Evolutionary conservation across 2,113 vertebrate genomes (phyloP).

Genomic region (Octodon degus): DNA sequence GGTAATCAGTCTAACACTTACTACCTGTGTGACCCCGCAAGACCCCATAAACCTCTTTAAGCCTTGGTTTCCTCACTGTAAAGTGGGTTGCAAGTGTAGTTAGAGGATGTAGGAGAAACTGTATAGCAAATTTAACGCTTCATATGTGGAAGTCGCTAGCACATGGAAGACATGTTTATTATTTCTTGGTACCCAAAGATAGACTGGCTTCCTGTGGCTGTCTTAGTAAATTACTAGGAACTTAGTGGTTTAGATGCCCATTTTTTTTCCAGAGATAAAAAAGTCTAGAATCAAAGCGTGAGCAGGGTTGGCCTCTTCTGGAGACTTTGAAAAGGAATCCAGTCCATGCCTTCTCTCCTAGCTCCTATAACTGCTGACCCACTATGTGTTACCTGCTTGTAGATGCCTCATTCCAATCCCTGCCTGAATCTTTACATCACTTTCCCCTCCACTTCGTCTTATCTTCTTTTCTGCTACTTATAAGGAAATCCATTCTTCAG

Average conservation of each 20-base stretch:
- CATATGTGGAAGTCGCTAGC: neutral
- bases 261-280: neutral
- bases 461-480: neutral
- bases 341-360: neutral
- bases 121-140: neutral
- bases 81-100: neutral
- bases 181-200: neutral
- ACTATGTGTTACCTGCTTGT: neutral
- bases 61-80: neutral
- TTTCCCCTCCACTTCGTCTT: neutral
- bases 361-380: neutral
- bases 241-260: neutral
- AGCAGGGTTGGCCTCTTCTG: neutral
- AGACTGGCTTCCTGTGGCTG: neutral
- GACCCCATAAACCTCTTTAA: neutral
- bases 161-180: neutral
- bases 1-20: neutral
- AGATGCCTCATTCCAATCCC: neutral
- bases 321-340: neutral
- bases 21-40: neutral
- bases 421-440: neutral
- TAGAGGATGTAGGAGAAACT: neutral
- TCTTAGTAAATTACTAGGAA: neutral
- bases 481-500: neutral
- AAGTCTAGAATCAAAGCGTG: neutral